A percentile compares a stretch with the other conserved stretches of the same genome.
Conservation (phyloP, 2,888 invertebrate genomes). For the Meiosimyza platycephala region DNA sequence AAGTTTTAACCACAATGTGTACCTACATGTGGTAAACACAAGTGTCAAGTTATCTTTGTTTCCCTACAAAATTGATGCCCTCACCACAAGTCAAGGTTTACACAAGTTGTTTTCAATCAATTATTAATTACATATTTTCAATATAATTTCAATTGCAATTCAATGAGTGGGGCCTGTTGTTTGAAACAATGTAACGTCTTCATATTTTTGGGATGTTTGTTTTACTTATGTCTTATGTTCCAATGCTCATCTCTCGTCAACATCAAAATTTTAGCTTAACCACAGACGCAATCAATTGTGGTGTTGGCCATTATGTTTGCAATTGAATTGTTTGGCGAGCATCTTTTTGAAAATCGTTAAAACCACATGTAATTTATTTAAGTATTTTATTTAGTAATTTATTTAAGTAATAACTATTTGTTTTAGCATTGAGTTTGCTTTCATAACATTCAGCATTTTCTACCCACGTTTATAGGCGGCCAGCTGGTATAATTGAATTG, state of each 20-base stretch:
- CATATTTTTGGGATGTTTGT: not conserved
- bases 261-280: not conserved
- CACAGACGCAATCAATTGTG: constrained; percentile 2
- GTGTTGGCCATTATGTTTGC: not conserved
- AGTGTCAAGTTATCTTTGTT: constrained; percentile 12
- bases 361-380: constrained; percentile 18
- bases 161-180: not conserved
- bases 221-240: too few species aligned
- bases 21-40: constrained; percentile 2
- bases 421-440: not conserved
- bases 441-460: not conserved
- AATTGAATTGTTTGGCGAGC: constrained; percentile 1
- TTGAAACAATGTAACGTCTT: not conserved
- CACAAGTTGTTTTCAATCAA: constrained; percentile 1
- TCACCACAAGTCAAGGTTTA: constrained; percentile 14
- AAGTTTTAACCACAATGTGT: not conserved
- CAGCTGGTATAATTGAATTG: too few species aligned
- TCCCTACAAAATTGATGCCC: not conserved
- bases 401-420: constrained; percentile 6
- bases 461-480: too few species aligned
- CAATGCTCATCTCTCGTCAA: not conserved
- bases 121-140: constrained; percentile 16
- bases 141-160: not conserved
- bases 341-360: constrained; percentile 7
- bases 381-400: too few species aligned